Conservation (phyloP, 1,140 invertebrate species). For the Heliconius congener region DNA sequence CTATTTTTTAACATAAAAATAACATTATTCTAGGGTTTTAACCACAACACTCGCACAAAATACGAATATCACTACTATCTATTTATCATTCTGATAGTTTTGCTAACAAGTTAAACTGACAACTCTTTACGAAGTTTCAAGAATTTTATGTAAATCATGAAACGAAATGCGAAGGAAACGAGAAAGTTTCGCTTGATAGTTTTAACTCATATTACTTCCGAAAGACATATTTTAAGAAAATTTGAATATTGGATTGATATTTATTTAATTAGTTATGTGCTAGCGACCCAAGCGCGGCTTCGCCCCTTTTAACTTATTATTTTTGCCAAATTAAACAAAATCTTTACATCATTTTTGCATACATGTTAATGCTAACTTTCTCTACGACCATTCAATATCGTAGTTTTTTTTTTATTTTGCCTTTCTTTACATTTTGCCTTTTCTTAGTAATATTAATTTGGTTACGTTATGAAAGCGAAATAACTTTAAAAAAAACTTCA, state of each 20-base stretch:
- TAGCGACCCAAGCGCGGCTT: too few species aligned
- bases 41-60: too few species aligned
- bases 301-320: too few species aligned
- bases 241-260: background rate
- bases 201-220: background rate
- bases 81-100: background rate
- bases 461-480: background rate
- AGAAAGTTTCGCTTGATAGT: background rate
- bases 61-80: background rate
- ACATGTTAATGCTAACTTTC: too few species aligned
- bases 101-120: constrained; percentile 2
- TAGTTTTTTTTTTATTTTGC: too few species aligned
- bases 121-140: background rate
- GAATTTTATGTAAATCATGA: constrained; percentile 9
- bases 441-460: background rate
- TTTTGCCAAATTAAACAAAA: too few species aligned
- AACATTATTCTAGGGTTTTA: too few species aligned
- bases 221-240: constrained; percentile 6
- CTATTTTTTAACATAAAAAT: too few species aligned
- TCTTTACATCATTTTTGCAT: too few species aligned
- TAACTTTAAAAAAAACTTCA: background rate
- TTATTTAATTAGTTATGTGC: background rate
- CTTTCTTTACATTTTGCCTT: background rate
- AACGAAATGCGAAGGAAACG: background rate
- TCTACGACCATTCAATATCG: too few species aligned